phyloP scores from a whole-genome alignment of 2,888 invertebrate genomes.

The Gnatocerus cornutus region DNA sequence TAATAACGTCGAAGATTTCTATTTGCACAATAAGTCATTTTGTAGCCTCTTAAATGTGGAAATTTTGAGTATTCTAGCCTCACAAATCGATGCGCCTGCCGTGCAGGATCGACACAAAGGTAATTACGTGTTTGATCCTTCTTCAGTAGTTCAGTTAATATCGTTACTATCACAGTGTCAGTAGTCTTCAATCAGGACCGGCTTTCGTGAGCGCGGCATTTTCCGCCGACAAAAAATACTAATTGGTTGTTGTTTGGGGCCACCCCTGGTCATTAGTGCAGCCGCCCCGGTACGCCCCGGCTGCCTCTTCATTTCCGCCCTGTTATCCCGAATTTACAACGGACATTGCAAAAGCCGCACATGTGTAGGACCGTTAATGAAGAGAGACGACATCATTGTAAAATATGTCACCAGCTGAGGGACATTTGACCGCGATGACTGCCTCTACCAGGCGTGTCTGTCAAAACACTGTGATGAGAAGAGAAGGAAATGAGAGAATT shows the following conservation, averaged over 20 bases:
- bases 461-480: slow-evolving; percentile 53
- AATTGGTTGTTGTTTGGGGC: slow-evolving; percentile 59
- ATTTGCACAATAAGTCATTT: neutral
- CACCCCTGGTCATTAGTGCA: slow-evolving; percentile 55
- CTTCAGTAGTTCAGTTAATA: neutral
- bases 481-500: slow-evolving; percentile 55
- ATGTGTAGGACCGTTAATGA: slow-evolving; percentile 42
- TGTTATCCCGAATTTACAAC: slow-evolving; percentile 54
- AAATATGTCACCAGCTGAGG: slow-evolving; percentile 45
- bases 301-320: slow-evolving; percentile 57
- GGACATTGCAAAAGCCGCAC: slow-evolving; percentile 53
- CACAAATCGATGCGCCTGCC: neutral
- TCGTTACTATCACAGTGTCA: neutral
- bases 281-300: slow-evolving; percentile 46
- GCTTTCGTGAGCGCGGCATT: slow-evolving; percentile 36
- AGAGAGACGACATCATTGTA: slow-evolving; percentile 44
- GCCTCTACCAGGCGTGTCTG: slow-evolving; percentile 52
- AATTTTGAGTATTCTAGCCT: neutral
- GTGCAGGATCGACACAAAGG: neutral
- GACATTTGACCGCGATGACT: slow-evolving; percentile 37
- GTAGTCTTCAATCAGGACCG: slow-evolving; percentile 27
- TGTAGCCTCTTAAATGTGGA: neutral
- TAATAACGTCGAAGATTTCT: slow-evolving; percentile 1
- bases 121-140: slow-evolving; percentile 1
- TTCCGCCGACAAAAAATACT: slow-evolving; percentile 45